Conservation (phyloP, 2,113 vertebrate species). For the Dasypus novemcinctus region DNA sequence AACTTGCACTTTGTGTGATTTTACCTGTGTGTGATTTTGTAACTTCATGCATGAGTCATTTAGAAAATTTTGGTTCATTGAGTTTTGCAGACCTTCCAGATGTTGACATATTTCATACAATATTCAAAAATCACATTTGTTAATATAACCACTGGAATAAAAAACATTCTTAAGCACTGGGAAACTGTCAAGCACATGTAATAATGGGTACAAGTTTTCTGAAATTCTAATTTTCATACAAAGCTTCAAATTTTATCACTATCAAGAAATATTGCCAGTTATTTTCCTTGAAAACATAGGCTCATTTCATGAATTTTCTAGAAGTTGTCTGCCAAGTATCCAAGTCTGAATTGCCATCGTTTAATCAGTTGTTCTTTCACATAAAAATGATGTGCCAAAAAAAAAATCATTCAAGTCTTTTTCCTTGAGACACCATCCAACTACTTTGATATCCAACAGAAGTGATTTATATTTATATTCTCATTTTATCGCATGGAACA, state of each 20-base stretch:
- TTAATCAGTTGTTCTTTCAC: background rate
- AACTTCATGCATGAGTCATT: background rate
- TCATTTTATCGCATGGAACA: background rate
- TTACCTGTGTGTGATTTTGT: background rate
- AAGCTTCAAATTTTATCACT: background rate
- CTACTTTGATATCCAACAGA: rapidly evolving
- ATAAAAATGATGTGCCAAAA: rapidly evolving
- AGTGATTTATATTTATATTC: rapidly evolving
- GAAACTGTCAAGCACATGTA: background rate
- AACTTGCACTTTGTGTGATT: background rate
- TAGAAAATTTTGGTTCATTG: background rate
- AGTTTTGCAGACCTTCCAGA: background rate
- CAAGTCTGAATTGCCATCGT: background rate
- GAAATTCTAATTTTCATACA: background rate
- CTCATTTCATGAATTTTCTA: background rate
- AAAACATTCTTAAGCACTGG: background rate
- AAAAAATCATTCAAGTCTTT: no score
- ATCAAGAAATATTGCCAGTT: background rate
- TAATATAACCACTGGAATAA: background rate
- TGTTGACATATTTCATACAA: background rate
- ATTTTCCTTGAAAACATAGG: background rate
- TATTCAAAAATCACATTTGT: background rate
- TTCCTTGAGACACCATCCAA: no score
- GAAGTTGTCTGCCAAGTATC: background rate
- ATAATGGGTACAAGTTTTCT: background rate